Evolutionary conservation across 2,888 invertebrate genomes (phyloP).

Genomic region (Masnerella sp.): DNA sequence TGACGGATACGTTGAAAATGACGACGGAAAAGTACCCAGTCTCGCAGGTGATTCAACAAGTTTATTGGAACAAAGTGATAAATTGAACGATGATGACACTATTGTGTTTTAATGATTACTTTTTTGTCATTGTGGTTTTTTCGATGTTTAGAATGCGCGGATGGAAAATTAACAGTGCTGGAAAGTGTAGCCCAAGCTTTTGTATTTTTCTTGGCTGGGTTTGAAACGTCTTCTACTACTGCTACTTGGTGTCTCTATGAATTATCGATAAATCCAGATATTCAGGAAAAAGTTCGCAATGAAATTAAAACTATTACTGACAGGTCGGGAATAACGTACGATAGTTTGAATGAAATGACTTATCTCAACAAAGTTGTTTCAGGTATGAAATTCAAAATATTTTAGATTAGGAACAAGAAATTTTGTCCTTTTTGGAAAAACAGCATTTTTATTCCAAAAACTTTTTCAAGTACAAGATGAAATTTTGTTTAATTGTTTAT

Average conservation of each 20-base stretch:
- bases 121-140: no score
- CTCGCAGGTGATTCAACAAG: conserved; percentile 29
- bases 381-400: conserved; percentile 72
- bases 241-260: conserved; percentile 62
- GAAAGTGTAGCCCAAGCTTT: conserved; percentile 78
- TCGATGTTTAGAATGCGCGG: conserved; percentile 23
- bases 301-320: conserved; percentile 74
- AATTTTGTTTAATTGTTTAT: no score
- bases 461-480: no score
- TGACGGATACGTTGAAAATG: conserved; percentile 65
- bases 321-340: conserved; percentile 74
- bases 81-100: no score
- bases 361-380: conserved; percentile 78
- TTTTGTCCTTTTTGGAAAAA: not conserved
- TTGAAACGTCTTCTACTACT: conserved; percentile 79
- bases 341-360: conserved; percentile 76
- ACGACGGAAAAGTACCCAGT: conserved; percentile 54
- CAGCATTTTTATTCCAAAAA: not conserved
- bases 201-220: conserved; percentile 79
- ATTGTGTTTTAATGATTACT: conserved; percentile 1
- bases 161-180: conserved; percentile 68
- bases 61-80: not conserved
- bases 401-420: not conserved
- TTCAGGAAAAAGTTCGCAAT: conserved; percentile 75
- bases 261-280: conserved; percentile 73